Conservation (phyloP, 2,797 vertebrate genomes). For the Danio choprae region DNA sequence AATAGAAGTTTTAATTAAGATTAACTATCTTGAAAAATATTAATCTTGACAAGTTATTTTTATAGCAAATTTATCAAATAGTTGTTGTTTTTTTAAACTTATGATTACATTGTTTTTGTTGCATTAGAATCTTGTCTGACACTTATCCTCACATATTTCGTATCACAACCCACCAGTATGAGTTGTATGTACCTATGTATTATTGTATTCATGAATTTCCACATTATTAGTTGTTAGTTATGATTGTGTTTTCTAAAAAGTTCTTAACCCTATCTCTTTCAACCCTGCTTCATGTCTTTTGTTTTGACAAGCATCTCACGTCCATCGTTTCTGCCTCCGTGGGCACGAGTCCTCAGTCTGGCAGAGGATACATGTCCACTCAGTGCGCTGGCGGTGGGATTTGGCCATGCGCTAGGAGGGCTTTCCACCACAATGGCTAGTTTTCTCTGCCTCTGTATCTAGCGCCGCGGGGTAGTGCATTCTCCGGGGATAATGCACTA, state of each 20-base stretch:
- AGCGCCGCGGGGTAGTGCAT: conserved; percentile 85
- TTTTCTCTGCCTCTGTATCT: conserved; percentile 91
- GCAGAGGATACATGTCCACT: conserved; percentile 73
- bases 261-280: conserved; percentile 56
- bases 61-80: too few relatives aligned
- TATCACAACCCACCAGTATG: background rate
- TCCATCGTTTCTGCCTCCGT: conserved; percentile 71
- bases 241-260: conserved; percentile 21
- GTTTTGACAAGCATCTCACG: conserved; percentile 74
- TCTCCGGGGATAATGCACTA: conserved; percentile 85
- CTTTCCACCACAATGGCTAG: conserved; percentile 83
- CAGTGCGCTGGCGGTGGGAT: conserved; percentile 70
- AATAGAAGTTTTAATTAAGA: too few relatives aligned
- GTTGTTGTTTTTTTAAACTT: too few relatives aligned
- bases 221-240: background rate
- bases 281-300: conserved; percentile 66
- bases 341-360: conserved; percentile 69
- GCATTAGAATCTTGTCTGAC: background rate
- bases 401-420: conserved; percentile 75
- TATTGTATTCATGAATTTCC: background rate
- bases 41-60: too few relatives aligned
- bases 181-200: background rate
- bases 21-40: too few relatives aligned
- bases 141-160: background rate
- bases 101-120: too few relatives aligned